These are phyloP conservation scores for Ariopsis seemanni DNA, from an alignment of 2,113 vertebrate genomes.

Conservation along the genomic window DNA sequence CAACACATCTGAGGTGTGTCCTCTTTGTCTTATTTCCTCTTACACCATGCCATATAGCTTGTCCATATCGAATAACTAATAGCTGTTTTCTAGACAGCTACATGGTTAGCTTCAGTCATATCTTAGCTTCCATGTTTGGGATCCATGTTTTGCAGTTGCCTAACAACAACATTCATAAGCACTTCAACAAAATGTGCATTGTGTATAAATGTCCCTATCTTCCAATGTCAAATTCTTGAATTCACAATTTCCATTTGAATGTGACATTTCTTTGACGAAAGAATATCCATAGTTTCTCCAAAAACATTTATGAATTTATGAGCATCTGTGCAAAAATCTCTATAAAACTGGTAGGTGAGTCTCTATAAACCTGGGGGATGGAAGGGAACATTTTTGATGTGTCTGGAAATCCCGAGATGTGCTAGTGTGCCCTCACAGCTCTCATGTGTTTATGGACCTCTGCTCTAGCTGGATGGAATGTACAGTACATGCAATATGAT, in stretches of 20 bases:
- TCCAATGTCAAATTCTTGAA: conserved; percentile 4
- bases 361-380: background rate
- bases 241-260: background rate
- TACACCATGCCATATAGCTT: background rate
- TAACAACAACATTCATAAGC: background rate
- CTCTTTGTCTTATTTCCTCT: background rate
- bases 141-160: background rate
- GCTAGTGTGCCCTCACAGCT: background rate
- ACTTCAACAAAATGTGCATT: background rate
- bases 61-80: background rate
- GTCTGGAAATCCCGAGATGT: background rate
- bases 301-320: background rate
- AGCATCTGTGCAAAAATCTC: background rate
- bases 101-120: background rate
- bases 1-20: background rate
- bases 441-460: background rate
- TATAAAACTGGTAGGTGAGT: background rate
- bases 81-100: no score
- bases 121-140: background rate
- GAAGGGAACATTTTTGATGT: background rate
- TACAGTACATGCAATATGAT: background rate
- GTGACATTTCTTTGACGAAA: background rate
- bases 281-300: background rate
- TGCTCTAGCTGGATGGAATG: background rate
- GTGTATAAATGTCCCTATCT: background rate